These are phyloP conservation scores for Crotalus tigris DNA, from an alignment of 2,113 vertebrate species.

Conservation along the genomic window DNA sequence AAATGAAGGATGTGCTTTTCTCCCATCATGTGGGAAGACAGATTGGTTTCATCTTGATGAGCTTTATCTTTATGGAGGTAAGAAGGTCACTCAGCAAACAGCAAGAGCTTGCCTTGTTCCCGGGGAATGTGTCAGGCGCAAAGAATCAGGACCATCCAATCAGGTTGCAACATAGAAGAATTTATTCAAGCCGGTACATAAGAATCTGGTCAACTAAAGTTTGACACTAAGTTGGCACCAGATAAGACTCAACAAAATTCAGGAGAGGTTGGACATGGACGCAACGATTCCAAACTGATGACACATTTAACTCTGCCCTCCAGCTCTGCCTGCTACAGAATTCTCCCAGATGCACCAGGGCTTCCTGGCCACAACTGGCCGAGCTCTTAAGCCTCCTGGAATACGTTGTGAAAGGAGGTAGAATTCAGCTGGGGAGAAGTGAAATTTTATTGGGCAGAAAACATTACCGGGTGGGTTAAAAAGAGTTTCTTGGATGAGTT, in stretches of 20 bases:
- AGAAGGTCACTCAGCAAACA: background rate
- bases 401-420: background rate
- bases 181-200: background rate
- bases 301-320: background rate
- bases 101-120: background rate
- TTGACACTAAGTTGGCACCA: background rate
- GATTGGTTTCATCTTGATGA: conserved; percentile 34
- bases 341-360: background rate
- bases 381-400: background rate
- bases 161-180: background rate
- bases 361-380: background rate
- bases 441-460: background rate
- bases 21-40: background rate
- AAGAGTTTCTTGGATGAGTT: background rate
- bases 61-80: conserved; percentile 46
- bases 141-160: background rate
- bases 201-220: background rate
- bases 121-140: background rate
- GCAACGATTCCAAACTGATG: background rate
- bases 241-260: background rate
- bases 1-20: background rate
- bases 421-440: background rate
- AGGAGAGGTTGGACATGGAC: background rate
- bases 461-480: background rate
- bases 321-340: background rate